These are phyloP conservation scores for Carcharodon carcharias DNA, from an alignment of 2,797 vertebrate genomes.

Conservation along the genomic window DNA sequence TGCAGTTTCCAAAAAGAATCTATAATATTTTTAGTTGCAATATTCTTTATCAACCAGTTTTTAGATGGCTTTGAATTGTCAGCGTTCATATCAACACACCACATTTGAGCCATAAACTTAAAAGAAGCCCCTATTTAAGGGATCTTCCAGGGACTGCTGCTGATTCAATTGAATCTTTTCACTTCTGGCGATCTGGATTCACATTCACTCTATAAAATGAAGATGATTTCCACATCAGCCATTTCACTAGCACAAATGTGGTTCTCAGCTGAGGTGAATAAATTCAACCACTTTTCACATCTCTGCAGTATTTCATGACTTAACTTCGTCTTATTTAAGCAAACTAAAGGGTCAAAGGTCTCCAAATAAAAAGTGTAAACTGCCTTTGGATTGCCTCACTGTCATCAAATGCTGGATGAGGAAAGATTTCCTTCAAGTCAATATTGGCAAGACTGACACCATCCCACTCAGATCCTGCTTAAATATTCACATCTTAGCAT, in stretches of 20 bases:
- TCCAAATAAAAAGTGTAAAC: not conserved
- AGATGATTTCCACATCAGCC: conserved; percentile 2
- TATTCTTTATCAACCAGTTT: conserved; percentile 20
- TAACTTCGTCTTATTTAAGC: not conserved
- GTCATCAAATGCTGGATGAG: not conserved
- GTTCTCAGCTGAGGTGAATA: conserved; percentile 1
- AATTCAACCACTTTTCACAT: not conserved
- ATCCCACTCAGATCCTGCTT: not conserved
- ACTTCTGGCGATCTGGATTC: conserved; percentile 5
- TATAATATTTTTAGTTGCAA: not conserved
- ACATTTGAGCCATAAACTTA: not conserved
- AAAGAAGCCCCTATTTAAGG: not conserved
- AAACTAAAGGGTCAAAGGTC: not conserved
- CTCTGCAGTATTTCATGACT: not conserved
- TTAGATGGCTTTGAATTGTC: not conserved
- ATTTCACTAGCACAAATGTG: not conserved
- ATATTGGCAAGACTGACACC: not conserved
- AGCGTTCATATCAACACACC: not conserved
- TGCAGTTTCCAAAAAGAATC: conserved; percentile 29
- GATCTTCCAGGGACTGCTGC: not conserved
- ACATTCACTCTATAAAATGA: not conserved
- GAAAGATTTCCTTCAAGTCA: not conserved
- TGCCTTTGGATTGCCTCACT: not conserved
- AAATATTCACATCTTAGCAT: not conserved
- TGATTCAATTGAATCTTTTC: conserved; percentile 10